Evolutionary conservation across 2,113 vertebrate species (phyloP), one percentile per base, ranked within the genome.

Genomic region (Cephalopterus ornatus): DNA sequence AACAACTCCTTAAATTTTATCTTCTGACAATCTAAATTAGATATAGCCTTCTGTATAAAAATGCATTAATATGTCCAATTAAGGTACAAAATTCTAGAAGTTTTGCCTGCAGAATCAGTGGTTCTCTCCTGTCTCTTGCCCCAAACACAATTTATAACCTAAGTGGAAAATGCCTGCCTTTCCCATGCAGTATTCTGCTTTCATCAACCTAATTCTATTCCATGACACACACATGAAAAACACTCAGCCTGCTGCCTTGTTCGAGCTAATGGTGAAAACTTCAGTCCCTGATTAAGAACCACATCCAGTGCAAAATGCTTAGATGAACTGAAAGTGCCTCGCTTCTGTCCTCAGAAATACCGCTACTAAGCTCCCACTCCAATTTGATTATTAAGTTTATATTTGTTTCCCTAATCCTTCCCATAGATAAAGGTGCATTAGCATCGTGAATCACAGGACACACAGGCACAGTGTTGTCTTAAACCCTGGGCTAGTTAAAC

Each of bases 381-480:
- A 67, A 58, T 83, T 63, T 89, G 37, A 56, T 52, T 72, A 76
- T 81, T 46, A 86, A 71, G 46, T 81, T 94, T 47, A 3, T 35
- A 73, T 66, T 86, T 92, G 76, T 59, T 82, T 85, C 46, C 41
- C 32, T 84, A 95, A 82, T 86, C 80, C 85, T 84, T 89, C 83
- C 65, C 35, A 65, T 5, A 66, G 63, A 35, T 74, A 81, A 84
- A 88, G 82, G 78, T 41, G 37, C 44, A 78, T 75, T 41, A 75
- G 23, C 85, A 84, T 44, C 39, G 22, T 14, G 61, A 95, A 87
- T 89, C 88, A 89, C 37, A 76, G 49, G 70, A 59, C 70, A 70
- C 44, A 46, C 23, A n/a, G 65, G 32, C 2, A 9, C 32, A 59
- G 41, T 14, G 56, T 14, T 55, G n/a, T 8, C 80, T 78, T 58